phyloP scores from a whole-genome alignment of 23 tunicate genomes.

The Phallusia fumigata region DNA sequence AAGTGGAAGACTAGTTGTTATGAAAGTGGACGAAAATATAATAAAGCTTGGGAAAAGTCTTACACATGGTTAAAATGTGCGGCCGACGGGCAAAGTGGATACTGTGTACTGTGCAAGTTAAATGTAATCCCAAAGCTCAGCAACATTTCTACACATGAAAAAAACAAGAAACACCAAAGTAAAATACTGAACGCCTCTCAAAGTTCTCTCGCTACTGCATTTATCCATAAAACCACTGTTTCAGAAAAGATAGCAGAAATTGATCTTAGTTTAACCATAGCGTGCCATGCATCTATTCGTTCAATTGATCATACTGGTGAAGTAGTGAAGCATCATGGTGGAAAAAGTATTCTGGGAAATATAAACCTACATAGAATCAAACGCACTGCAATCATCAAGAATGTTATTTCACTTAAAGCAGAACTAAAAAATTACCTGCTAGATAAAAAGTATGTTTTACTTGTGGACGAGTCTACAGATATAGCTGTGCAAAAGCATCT shows the following conservation, averaged over 20 bases:
- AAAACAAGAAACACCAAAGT: no score
- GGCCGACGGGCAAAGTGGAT: no score
- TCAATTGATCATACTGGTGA: constrained; percentile 12
- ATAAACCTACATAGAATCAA: constrained; percentile 17
- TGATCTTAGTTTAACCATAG: neutral
- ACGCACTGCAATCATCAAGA: neutral
- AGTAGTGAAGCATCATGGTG: neutral
- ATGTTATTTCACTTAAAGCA: neutral
- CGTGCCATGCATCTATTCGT: neutral
- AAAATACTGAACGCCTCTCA: no score
- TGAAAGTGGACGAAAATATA: no score
- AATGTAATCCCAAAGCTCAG: no score
- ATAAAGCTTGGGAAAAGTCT: no score
- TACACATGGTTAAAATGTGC: no score
- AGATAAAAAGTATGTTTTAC: constrained; percentile 12
- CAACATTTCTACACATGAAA: no score
- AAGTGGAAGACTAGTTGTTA: no score
- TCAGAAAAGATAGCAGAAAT: no score
- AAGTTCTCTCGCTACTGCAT: no score
- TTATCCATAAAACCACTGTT: neutral
- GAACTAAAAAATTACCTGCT: neutral
- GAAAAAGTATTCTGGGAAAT: neutral
- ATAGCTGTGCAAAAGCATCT: neutral
- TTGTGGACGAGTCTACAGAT: constrained; percentile 19
- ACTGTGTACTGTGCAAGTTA: no score